phyloP scores from a whole-genome alignment of 1,140 invertebrate species.

The Drosophila elegans region DNA sequence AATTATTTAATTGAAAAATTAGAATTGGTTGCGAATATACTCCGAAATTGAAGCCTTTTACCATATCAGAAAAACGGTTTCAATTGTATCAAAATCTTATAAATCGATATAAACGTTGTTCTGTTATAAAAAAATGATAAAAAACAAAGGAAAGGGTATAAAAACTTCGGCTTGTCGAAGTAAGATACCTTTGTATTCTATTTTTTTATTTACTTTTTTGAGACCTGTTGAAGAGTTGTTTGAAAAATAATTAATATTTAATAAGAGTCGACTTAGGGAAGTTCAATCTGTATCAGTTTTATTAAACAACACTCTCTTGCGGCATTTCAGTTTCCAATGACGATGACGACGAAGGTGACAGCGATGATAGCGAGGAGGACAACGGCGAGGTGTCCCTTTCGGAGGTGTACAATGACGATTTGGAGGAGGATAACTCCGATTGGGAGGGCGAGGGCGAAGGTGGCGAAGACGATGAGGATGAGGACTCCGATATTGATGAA shows the following conservation, averaged over 20 bases:
- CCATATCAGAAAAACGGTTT: no score
- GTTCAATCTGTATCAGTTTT: slow-evolving; percentile 5
- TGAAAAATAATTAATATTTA: neutral
- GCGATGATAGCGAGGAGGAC: slow-evolving; percentile 86
- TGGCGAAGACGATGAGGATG: slow-evolving; percentile 84
- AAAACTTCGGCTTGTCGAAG: neutral
- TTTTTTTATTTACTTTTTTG: neutral
- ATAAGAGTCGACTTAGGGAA: slow-evolving; percentile 28
- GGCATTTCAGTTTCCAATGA: slow-evolving; percentile 86
- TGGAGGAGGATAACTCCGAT: slow-evolving; percentile 83
- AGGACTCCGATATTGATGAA: slow-evolving; percentile 85
- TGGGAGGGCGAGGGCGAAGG: slow-evolving; percentile 77
- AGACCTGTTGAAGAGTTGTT: no score
- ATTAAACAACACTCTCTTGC: slow-evolving; percentile 1
- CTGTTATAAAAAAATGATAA: no score
- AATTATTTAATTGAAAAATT: no score
- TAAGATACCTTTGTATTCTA: neutral
- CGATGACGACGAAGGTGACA: slow-evolving; percentile 86
- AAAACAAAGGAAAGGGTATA: no score
- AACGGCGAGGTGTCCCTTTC: slow-evolving; percentile 85
- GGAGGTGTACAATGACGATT: slow-evolving; percentile 82
- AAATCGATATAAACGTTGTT: no score
- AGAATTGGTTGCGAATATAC: no score
- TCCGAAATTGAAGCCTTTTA: no score
- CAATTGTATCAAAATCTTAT: no score